phyloP scores from a whole-genome alignment of 2,888 invertebrate species.

The Anarsia innoxiella region DNA sequence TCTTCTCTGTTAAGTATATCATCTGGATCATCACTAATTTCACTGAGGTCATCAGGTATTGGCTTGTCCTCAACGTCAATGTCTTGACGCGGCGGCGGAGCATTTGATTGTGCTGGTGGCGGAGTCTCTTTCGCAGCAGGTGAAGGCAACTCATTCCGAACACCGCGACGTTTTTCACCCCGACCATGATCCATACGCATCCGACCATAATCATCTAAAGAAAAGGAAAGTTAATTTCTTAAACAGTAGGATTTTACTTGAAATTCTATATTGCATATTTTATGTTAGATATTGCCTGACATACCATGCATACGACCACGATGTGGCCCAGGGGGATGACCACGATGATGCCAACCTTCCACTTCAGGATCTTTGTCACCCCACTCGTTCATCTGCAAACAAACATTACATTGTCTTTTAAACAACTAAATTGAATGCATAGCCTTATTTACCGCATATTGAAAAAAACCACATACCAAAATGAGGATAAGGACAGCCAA shows the following conservation, averaged over 20 bases:
- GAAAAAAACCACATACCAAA: constrained; percentile 54
- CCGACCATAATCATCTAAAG: constrained; percentile 58
- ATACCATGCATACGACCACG: constrained; percentile 68
- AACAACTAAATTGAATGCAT: no score
- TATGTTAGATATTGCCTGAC: neutral
- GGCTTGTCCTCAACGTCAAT: constrained; percentile 67
- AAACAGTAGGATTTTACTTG: neutral
- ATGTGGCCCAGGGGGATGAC: constrained; percentile 57
- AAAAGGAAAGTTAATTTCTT: neutral
- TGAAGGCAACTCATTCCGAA: constrained; percentile 50
- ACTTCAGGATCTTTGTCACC: constrained; percentile 66
- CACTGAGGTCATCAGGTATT: constrained; percentile 84
- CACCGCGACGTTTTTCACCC: constrained; percentile 55
- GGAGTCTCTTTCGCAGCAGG: constrained; percentile 40
- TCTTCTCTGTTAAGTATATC: constrained; percentile 89
- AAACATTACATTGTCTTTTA: no score
- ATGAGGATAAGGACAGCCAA: constrained; percentile 68
- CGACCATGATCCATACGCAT: constrained; percentile 52
- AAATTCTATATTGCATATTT: no score
- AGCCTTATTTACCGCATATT: no score
- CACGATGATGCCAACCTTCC: constrained; percentile 68
- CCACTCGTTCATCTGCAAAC: constrained; percentile 66
- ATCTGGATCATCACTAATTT: constrained; percentile 92
- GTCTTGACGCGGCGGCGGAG: constrained; percentile 41
- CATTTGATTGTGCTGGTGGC: constrained; percentile 49